Base-by-base conservation (phyloP, 2,888 invertebrate genomes). In the Melipona beecheii region DNA sequence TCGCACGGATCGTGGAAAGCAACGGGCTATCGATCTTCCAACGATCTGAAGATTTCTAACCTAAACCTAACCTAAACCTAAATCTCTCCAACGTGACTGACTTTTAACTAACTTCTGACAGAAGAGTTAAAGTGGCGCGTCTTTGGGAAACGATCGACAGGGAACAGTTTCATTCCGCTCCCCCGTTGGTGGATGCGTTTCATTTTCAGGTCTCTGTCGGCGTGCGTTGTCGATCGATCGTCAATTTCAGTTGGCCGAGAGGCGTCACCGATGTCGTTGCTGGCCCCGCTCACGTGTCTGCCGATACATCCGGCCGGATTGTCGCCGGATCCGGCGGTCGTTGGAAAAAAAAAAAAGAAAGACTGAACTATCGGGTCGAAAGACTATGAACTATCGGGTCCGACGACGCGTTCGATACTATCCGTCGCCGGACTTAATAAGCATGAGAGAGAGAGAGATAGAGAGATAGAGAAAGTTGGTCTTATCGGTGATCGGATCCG, bases 221-320 rank as follows among this genome's bases (percentile, higher is more conserved):
- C 15, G 60, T 27, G n/a, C 43, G 43, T 43, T 62, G 50, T 54
- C 60, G 66, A 62, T 80, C 60, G 81, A 81, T 82, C 71, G 82
- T 75, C 81, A 75, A 49, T 81, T 83, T 70, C 75, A 75, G 71
- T 21, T 50, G 43, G 43, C 43, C 43, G 43, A 50, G 62, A 15
- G 68, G 64, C 21, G 58, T 78, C 72, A 49, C 60, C 43, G 43
- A 43, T 43, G 68, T 62, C 71, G 71, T 27, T 72, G 66, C 27
- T 77, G 13, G 68, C 52, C 27, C 27, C 19, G 60, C 52, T 36
- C 36, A 21, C 49, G 13, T 17, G 69, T 60, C 82, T 71, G 60
- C 68, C 75, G 82, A 83, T 81, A 75, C 75, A 75, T 75, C 82
- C 81, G 82, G 71, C 66, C 31, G 49, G 24, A 24, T 52, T 81